Evolutionary conservation across 2,797 vertebrate species (phyloP), one percentile per base, ranked within the genome.

Genomic region (Cheirogaleus major): DNA sequence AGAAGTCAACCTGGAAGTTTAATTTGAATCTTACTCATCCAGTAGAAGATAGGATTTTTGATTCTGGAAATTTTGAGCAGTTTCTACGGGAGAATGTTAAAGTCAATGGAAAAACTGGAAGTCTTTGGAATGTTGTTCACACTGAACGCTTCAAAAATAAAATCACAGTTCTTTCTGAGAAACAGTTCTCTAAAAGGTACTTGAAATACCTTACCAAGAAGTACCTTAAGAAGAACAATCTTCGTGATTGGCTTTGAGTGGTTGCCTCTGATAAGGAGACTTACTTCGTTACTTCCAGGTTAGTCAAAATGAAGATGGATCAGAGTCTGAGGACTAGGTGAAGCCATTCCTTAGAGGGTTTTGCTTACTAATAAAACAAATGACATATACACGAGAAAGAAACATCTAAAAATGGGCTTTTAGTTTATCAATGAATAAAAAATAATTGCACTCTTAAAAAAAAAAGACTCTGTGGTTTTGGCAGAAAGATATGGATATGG

Each of bases 261-360:
- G 99, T 99, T 27, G 99, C 99, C 0, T 99, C 99, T 0, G 99
- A 99, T 98, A 99, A 99, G 98, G 99, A 99, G 98, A 99, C 99
- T 0, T 99, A 99, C 99, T 99, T 79, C 99, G 99, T 4, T 99
- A 99, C 98, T 99, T 99, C 99, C 99, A 99, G 98, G 99, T 99
- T 98, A 99, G 99, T 88, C 99, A 99, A 95, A 99, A 99, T 2
- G 99, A 99, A 1, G 99, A 99, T 41, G 99, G 99, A 9, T 99
- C 99, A 0, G 99, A 99, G 91, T 98, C 99, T 0, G 99, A 99
- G 90, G 99, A 99, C 17, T 99, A 63, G 98, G 52, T 75, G 52
- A 43, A 35, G 80, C 52, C 4, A 41, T 22, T 35, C 18, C 7
- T 32, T 35, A 30, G 0, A 65, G 20, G 79, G 55, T 69, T 87